Evolutionary conservation across 2,888 invertebrate genomes (phyloP), one percentile per base, ranked within the genome.

Genomic region (Chymomyza procnemis): DNA sequence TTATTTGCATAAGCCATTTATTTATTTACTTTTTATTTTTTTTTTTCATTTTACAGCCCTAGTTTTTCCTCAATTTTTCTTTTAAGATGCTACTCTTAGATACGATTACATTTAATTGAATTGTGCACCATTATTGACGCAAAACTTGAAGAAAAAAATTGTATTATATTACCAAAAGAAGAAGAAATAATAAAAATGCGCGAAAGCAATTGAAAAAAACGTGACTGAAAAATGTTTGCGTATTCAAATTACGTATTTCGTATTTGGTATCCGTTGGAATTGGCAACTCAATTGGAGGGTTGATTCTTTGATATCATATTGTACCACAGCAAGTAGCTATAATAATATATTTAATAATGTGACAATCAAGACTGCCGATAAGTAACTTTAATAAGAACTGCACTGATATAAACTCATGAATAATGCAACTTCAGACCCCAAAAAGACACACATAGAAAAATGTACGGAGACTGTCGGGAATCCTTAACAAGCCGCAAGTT

Each of bases 21-120:
- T 85, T 78, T 69, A 82, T 80, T 80, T 83, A 79, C 69, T 64
- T 70, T 71, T 80, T 64, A 58, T 54, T 58, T 70, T 78, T 74
- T 67, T 71, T 66, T 16, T 62, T 8, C 19, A 16, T 50, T 50
- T 9, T 6, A 41, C 34, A 12, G 34, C 34, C 34, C 34, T 26
- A 41, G 34, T 41, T 41, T 41, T 18, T 6, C 47, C n/a, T 41
- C 41, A 61, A 22, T 8, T 8, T 18, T 21, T 16, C 46, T 18
- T 14, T n/a, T 48, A 22, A 50, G 50, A 18, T 50, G 14, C 50
- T 59, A 57, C 54, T 81, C 86, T 76, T 83, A 80, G 84, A 89
- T 89, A 85, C 88, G 87, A 89, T 89, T 89, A 89, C 87, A 85
- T 87, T 89, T 89, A 89, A 89, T 89, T 87, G 89, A 87, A 89